A percentile compares a stretch with the other conserved stretches of the same genome.
Conservation (phyloP, 2,888 invertebrate genomes). For the Rhogogaster chlorosoma region DNA sequence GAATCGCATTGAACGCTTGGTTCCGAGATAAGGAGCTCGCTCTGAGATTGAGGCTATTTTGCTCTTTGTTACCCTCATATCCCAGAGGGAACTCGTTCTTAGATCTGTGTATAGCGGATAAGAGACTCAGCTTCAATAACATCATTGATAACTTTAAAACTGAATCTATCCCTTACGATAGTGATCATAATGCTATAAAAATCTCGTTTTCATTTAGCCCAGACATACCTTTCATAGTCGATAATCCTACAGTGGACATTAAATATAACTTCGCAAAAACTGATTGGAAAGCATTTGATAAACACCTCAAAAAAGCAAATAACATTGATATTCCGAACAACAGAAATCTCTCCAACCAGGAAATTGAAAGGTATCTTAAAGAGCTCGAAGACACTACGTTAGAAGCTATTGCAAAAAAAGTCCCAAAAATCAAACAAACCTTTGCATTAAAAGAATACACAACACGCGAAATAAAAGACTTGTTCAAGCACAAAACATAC, state of each 20-base stretch:
- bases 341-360: constrained; percentile 52
- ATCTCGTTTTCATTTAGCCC: not conserved
- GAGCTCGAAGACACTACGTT: not conserved
- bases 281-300: constrained; percentile 48
- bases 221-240: not conserved
- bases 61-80: constrained; percentile 46
- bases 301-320: not conserved
- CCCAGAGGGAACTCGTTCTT: constrained; percentile 49
- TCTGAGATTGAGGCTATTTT: constrained; percentile 19
- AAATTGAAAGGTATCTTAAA: constrained; percentile 52
- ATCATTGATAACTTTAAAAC: constrained; percentile 29
- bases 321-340: constrained; percentile 36
- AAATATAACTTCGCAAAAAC: constrained; percentile 52
- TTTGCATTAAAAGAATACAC: too few relatives aligned
- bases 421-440: too few relatives aligned
- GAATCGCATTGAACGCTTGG: constrained; percentile 46
- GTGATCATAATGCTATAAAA: constrained; percentile 53
- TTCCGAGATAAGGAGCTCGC: not conserved
- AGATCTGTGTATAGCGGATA: constrained; percentile 53
- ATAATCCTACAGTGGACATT: not conserved
- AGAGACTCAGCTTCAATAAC: constrained; percentile 32
- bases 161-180: constrained; percentile 33
- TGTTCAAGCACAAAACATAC: too few relatives aligned
- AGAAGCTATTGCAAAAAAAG: not conserved
- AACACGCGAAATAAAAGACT: too few relatives aligned